phyloP scores from a whole-genome alignment of 2,888 invertebrate genomes.

The Gortyna flavago region DNA sequence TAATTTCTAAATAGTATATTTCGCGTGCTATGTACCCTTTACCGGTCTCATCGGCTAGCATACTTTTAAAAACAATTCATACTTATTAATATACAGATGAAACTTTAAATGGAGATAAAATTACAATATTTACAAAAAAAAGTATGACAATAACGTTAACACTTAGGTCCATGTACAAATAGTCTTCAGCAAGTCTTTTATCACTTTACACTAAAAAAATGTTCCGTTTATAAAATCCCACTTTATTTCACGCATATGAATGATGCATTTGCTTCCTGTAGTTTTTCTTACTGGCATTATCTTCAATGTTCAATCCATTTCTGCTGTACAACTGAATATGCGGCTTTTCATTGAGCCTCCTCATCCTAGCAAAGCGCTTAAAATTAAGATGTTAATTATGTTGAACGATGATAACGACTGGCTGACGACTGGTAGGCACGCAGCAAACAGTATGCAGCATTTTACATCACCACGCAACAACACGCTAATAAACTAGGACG shows the following conservation, averaged over 20 bases:
- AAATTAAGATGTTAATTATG: conserved; percentile 81
- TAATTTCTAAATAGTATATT: conserved; percentile 60
- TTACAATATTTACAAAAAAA: conserved; percentile 70
- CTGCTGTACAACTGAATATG: conserved; percentile 75
- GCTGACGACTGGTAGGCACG: conserved; percentile 69
- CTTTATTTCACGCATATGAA: conserved; percentile 15
- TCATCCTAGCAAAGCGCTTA: conserved; percentile 84
- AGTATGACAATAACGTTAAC: conserved; percentile 59
- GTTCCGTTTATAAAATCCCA: conserved; percentile 49
- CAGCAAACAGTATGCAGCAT: conserved; percentile 71
- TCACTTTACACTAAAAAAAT: conserved; percentile 70
- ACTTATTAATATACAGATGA: conserved; percentile 54
- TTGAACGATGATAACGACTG: conserved; percentile 73
- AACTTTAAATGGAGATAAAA: conserved; percentile 61
- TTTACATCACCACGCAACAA: conserved; percentile 86
- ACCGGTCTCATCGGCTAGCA: conserved; percentile 29
- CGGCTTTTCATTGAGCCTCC: conserved; percentile 74
- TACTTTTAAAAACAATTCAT: conserved; percentile 64
- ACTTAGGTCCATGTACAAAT: conserved; percentile 66
- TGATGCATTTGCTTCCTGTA: conserved; percentile 16
- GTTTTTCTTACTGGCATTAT: conserved; percentile 36
- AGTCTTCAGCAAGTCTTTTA: conserved; percentile 63
- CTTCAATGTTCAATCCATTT: conserved; percentile 66
- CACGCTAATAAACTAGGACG: conserved; percentile 80
- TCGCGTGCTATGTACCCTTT: conserved; percentile 55